Evolutionary conservation across 1,140 invertebrate species (phyloP).

Genomic region (Scaptomyza hsui): DNA sequence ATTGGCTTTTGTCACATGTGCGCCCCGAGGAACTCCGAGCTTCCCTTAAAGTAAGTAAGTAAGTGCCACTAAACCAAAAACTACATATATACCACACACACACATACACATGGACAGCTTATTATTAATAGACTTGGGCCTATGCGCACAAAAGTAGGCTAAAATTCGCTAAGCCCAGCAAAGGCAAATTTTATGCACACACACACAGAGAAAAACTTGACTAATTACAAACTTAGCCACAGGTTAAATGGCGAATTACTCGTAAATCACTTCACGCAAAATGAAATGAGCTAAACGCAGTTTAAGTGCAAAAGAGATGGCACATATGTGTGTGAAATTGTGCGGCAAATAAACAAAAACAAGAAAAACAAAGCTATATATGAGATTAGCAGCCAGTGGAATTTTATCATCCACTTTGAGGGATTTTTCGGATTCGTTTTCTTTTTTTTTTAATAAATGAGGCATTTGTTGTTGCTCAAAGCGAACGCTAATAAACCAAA

Average conservation of each 20-base stretch:
- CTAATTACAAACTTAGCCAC: slow-evolving; percentile 67
- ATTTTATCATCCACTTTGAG: slow-evolving; percentile 35
- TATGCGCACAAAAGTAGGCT: background rate
- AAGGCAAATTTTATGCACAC: slow-evolving; percentile 53
- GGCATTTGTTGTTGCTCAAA: slow-evolving; percentile 28
- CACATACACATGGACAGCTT: slow-evolving; percentile 17
- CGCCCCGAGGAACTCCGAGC: slow-evolving; percentile 5
- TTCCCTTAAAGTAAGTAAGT: slow-evolving; percentile 25
- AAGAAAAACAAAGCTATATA: slow-evolving; percentile 9
- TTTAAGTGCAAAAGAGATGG: slow-evolving; percentile 12
- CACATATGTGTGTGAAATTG: slow-evolving; percentile 48
- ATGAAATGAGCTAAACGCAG: slow-evolving; percentile 40
- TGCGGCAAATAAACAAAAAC: slow-evolving; percentile 51
- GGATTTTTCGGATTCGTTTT: no score
- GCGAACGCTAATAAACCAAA: slow-evolving; percentile 37
- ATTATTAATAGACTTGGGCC: slow-evolving; percentile 49
- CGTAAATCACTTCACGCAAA: slow-evolving; percentile 51
- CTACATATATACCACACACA: slow-evolving; percentile 19
- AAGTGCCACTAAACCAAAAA: slow-evolving; percentile 39
- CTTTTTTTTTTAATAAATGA: slow-evolving; percentile 39
- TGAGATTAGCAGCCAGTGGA: slow-evolving; percentile 41
- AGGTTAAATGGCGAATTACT: slow-evolving; percentile 65
- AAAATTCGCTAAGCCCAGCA: slow-evolving; percentile 36
- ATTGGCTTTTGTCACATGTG: slow-evolving; percentile 55
- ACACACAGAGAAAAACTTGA: slow-evolving; percentile 50